These are phyloP conservation scores for Pyrgilauda ruficollis DNA, from an alignment of 2,113 vertebrate species.

Conservation along the genomic window DNA sequence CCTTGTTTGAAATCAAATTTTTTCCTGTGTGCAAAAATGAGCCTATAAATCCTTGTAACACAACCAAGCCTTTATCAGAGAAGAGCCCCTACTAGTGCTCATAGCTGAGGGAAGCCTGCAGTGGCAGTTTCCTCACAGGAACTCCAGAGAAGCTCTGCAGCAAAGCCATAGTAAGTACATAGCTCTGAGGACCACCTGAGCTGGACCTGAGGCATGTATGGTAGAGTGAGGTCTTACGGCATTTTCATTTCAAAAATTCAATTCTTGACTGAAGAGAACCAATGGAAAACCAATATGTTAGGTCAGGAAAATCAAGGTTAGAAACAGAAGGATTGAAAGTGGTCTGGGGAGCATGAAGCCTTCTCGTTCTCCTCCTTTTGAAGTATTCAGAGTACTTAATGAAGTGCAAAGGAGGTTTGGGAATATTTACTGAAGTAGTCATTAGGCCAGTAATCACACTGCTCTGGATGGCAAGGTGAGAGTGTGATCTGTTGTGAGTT, in stretches of 20 bases:
- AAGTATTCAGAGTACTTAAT: background rate
- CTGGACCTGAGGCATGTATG: background rate
- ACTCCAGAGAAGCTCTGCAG: background rate
- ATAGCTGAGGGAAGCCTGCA: background rate
- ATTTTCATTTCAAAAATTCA: background rate
- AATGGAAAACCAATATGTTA: background rate
- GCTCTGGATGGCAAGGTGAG: background rate
- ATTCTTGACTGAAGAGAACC: background rate
- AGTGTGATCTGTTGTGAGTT: background rate
- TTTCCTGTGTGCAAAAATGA: background rate
- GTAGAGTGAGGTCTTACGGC: background rate
- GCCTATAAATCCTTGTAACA: background rate
- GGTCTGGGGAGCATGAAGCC: background rate
- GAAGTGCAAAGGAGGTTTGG: background rate
- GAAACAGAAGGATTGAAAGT: background rate
- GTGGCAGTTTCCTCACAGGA: background rate
- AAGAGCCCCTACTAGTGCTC: background rate
- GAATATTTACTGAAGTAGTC: background rate
- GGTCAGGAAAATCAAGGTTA: background rate
- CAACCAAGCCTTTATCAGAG: background rate
- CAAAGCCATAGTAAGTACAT: background rate
- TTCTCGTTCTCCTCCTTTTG: background rate
- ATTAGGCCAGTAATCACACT: background rate
- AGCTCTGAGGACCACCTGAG: background rate
- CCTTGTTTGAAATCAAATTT: background rate